Evolutionary conservation across 2,113 vertebrate species (phyloP).

Genomic region (sheep (Ovis aries)): ARS-UI_Ramb_v3.0 NC_056060.1:98855001-98855500

Average conservation of each 20-base stretch:
- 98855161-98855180: background rate
- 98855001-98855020: too few species aligned
- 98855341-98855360: too few species aligned
- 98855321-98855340: background rate
- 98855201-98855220: background rate
- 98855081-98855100: background rate
- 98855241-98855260: background rate
- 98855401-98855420: too few species aligned
- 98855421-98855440: too few species aligned
- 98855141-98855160: background rate
- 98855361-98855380: too few species aligned
- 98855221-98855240: background rate
- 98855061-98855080: background rate
- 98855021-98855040: fast-evolving
- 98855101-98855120: background rate
- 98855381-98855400: too few species aligned
- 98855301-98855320: background rate
- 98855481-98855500: too few species aligned
- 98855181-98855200: fast-evolving
- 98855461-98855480: too few species aligned
- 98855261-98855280: fast-evolving
- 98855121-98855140: background rate
- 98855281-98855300: background rate
- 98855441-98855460: too few species aligned
- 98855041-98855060: background rate